A percentile compares a stretch with the other conserved stretches of the same genome.
These are phyloP conservation scores for Drosophila monieri DNA, from an alignment of 2,888 invertebrate genomes.

Conservation along the genomic window DNA sequence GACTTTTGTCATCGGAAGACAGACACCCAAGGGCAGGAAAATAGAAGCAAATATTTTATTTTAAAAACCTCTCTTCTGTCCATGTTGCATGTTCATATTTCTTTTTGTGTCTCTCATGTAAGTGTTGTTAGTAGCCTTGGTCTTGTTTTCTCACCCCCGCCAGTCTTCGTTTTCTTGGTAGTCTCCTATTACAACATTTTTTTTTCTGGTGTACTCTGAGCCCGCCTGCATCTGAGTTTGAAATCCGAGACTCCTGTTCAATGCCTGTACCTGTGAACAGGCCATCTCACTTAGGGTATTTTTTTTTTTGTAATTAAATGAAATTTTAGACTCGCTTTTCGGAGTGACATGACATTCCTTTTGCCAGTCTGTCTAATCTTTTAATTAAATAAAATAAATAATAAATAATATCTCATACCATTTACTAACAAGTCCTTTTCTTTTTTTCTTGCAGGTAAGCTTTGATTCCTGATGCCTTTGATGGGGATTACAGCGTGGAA, in stretches of 20 bases:
- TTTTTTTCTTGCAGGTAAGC: constrained; percentile 69
- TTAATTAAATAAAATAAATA: constrained; percentile 67
- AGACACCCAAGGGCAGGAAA: constrained; percentile 35
- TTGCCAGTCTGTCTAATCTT: constrained; percentile 60
- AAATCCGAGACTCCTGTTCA: constrained; percentile 78
- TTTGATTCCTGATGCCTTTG: constrained; percentile 38
- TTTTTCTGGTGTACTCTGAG: constrained; percentile 7
- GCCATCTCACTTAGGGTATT: constrained; percentile 39
- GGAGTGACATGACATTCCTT: constrained; percentile 28
- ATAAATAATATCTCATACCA: constrained; percentile 26
- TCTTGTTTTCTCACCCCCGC: constrained; percentile 6
- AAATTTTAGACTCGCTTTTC: constrained; percentile 66
- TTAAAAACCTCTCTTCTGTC: neutral
- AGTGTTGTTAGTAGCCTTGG: constrained; percentile 71
- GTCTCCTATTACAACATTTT: constrained; percentile 63
- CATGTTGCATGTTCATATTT: constrained; percentile 71
- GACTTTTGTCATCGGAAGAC: constrained; percentile 35
- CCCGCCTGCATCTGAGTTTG: constrained; percentile 57
- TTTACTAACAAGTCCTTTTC: constrained; percentile 29
- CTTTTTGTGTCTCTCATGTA: constrained; percentile 63
- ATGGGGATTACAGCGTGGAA: constrained; percentile 9
- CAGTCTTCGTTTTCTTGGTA: constrained; percentile 14
- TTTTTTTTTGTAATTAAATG: constrained; percentile 76
- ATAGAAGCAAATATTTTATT: constrained; percentile 9
- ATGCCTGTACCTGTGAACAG: constrained; percentile 45